phyloP scores from a whole-genome alignment of 2,797 vertebrate species.

The Taeniopygia guttata region DNA sequence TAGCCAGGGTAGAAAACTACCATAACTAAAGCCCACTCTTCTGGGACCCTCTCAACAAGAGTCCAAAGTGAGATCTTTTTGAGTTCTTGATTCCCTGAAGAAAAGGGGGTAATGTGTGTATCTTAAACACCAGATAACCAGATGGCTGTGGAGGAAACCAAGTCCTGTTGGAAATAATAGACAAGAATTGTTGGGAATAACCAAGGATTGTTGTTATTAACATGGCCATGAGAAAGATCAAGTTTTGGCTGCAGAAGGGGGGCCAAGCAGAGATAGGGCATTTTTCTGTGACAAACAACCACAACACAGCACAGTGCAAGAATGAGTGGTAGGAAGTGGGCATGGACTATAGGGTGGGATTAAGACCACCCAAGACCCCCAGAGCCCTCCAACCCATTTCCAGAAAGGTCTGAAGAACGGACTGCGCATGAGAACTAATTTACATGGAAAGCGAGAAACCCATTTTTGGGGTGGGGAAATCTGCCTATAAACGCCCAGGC shows the following conservation, averaged over 20 bases:
- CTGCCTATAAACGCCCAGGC: neutral
- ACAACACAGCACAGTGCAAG: neutral
- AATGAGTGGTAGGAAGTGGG: neutral
- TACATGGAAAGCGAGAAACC: neutral
- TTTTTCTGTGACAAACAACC: neutral
- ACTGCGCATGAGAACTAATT: neutral
- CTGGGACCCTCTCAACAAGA: neutral
- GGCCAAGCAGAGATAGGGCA: neutral
- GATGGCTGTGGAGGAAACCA: neutral
- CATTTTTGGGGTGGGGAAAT: neutral
- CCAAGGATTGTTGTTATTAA: neutral
- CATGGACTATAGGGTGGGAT: neutral
- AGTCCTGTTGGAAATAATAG: neutral
- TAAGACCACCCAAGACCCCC: neutral
- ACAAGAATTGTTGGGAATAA: neutral
- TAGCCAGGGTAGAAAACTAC: neutral
- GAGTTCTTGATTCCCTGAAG: neutral
- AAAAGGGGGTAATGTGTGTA: neutral
- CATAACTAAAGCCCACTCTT: neutral
- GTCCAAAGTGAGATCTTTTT: neutral
- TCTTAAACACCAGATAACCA: neutral
- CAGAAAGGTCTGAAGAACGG: neutral
- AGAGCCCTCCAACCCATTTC: neutral
- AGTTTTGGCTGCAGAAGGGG: neutral
- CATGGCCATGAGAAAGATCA: neutral